A percentile compares a stretch with the other conserved stretches of the same genome.
Evolutionary conservation across 2,797 vertebrate species (phyloP).

Genomic region (Toxotes lorentzi): DNA sequence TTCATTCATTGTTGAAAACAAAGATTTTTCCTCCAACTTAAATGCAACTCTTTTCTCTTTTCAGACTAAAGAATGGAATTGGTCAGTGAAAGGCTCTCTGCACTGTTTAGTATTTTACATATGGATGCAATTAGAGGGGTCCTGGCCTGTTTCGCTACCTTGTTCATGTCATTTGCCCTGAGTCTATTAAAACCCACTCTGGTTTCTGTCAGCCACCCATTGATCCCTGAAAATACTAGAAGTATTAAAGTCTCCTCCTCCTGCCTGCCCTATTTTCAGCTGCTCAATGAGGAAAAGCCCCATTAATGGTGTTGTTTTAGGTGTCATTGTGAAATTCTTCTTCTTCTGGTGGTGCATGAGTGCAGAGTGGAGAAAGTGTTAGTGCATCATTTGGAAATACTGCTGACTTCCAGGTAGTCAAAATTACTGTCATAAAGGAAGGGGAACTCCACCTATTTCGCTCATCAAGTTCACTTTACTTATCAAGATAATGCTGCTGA

Average conservation of each 20-base stretch:
- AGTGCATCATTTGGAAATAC: background rate
- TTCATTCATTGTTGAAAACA: background rate
- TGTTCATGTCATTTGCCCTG: slow-evolving; percentile 41
- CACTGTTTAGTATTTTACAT: slow-evolving; percentile 40
- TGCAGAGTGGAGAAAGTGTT: background rate
- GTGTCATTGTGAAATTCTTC: slow-evolving; percentile 35
- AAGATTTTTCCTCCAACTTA: background rate
- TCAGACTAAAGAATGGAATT: background rate
- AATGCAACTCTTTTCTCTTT: background rate
- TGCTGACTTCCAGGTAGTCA: background rate
- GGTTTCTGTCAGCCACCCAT: slow-evolving; percentile 49
- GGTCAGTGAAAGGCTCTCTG: background rate
- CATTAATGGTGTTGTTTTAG: slow-evolving; percentile 64
- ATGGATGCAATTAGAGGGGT: slow-evolving; percentile 57
- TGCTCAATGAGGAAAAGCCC: slow-evolving; percentile 48
- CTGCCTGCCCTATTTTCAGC: slow-evolving; percentile 1
- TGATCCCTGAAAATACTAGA: slow-evolving; percentile 57
- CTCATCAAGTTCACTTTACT: background rate
- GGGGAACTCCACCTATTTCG: background rate
- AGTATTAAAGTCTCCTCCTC: slow-evolving; percentile 33
- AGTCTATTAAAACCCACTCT: slow-evolving; percentile 50
- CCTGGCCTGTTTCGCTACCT: slow-evolving; percentile 40
- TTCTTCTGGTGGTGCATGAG: slow-evolving; percentile 15
- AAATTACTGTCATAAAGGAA: background rate
- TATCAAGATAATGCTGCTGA: background rate